These are phyloP conservation scores for Sphinx pinastri DNA, from an alignment of 2,888 invertebrate genomes.

Conservation along the genomic window DNA sequence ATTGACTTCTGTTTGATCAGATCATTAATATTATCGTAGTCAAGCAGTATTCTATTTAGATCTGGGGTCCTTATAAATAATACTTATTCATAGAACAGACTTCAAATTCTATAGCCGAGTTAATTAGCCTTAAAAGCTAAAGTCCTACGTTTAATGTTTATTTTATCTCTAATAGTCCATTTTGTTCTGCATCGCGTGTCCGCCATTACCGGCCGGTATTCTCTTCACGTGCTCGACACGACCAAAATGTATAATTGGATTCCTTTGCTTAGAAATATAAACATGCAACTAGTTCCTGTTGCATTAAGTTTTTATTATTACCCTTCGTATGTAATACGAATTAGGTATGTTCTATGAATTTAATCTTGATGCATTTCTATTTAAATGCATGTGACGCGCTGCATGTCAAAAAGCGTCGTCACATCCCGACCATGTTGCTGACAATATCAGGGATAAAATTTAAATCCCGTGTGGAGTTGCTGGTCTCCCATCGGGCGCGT, in stretches of 20 bases:
- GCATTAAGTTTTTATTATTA: slow-evolving; percentile 29
- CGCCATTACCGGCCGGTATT: not conserved
- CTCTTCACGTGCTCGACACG: slow-evolving; percentile 17
- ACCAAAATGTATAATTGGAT: slow-evolving; percentile 25
- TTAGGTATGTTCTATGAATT: not conserved
- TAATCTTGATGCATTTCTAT: not conserved
- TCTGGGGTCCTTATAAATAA: too few relatives aligned
- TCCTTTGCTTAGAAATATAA: slow-evolving; percentile 10
- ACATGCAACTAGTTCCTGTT: slow-evolving; percentile 24
- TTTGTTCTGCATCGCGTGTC: not conserved
- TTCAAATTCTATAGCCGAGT: too few relatives aligned
- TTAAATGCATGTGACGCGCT: not conserved
- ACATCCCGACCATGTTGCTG: too few relatives aligned
- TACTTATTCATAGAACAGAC: too few relatives aligned
- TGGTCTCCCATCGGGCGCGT: too few relatives aligned
- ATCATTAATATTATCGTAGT: too few relatives aligned
- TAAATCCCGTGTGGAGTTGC: too few relatives aligned
- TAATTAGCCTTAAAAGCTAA: too few relatives aligned
- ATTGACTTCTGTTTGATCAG: too few relatives aligned
- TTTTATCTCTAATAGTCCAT: not conserved
- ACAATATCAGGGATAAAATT: too few relatives aligned
- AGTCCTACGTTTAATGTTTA: not conserved
- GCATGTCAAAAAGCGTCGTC: too few relatives aligned
- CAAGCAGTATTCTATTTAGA: too few relatives aligned
- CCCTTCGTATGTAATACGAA: not conserved